Base-by-base conservation (phyloP, 2,113 vertebrate species). In the Anser brachyrhynchus region DNA sequence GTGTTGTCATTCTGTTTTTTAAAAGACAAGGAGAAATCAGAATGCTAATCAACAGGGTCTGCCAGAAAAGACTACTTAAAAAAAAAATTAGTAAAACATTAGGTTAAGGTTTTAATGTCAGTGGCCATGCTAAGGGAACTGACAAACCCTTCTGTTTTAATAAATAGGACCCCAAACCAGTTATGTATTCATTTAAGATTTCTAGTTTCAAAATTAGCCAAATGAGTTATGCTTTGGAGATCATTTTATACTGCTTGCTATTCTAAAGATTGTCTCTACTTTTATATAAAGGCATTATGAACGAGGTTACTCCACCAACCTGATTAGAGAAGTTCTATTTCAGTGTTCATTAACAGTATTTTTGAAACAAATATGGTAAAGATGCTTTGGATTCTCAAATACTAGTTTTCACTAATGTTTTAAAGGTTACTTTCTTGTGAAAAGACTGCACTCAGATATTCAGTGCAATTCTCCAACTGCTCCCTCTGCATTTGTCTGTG, bases 1-100 rank as follows among this genome's bases (percentile, higher is more conserved):
- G 89, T 95, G 44, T 95, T 94, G 92, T 92, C 84, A 70, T 87
- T 93, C 67, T 71, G 37, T 71, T 93, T 96, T 84, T 51, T 79
- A 95, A 92, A 96, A 95, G 86, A 52, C 94, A 94, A 96, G 97
- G 93, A 96, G 95, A 98, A 98, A 98, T 97, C 65, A 93, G 82
- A 92, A 93, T 3, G 10, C 62, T 72, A 74, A 90, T 87, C 86
- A 91, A 86, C 79, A 91, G 39, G 20, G 49, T 8, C 41, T 95
- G 78, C 70, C 87, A 93, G 57, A 80, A 82, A 94, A 96, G 87
- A 58, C 11, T 51, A n/a, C 52, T 73, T 19, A 1, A 15, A 66
- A 75, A 77, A 61, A 65, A 77, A 44, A 61, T 6, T 16, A 57
- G 5, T 64, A 91, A 72, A 90, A 58, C 52, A 11, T 17, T 59